Evolutionary conservation across 1,140 invertebrate species (phyloP), one percentile per base, ranked within the genome.

Genomic region (Bathynomus jamesi): DNA sequence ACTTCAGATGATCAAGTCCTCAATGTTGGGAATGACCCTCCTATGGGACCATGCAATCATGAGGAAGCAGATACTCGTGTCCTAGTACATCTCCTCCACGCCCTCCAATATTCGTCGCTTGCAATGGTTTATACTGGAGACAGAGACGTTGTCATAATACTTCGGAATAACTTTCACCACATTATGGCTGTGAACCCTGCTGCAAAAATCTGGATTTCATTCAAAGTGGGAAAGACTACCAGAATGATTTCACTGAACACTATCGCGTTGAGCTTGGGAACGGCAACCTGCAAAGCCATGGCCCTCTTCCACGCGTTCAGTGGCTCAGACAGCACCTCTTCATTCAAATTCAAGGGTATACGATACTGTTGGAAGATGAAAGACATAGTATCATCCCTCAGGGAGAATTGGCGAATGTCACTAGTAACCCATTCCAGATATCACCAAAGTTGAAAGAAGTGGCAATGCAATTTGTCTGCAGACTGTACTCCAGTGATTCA

Each of bases 261-360:
- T 28, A 70, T 28, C 25, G 62, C 69, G 25, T 29, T 17, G 24
- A 28, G 21, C 61, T 25, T 70, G 11, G 61, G 62, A 24, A 27
- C 0, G 63, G 65, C 69, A 66, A 64, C 4, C 7, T 67, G 69
- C 69, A 71, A 69, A 71, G 28, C 69, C 0, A 32, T 66, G 63
- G 69, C 69, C 40, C 64, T 66, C 31, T 71, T 71, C 53, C 69
- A 71, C 32, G 29, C 63, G 27, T 46, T 71, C 64, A 71, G 61
- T 65, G 63, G 69, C 7, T 71, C 69, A 65, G 60, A 65, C 61
- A 70, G 27, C 28, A 66, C 69, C 28, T 70, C 69, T 17, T 67
- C 69, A 4, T 70, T 70, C 69, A 70, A 67, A 40, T 70, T 67
- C 62, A 70, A 65, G 61, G 69, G 69, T 67, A 71, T 65, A 21